Base-by-base conservation (phyloP, 2,888 invertebrate genomes). In the Parnassius orleans region DNA sequence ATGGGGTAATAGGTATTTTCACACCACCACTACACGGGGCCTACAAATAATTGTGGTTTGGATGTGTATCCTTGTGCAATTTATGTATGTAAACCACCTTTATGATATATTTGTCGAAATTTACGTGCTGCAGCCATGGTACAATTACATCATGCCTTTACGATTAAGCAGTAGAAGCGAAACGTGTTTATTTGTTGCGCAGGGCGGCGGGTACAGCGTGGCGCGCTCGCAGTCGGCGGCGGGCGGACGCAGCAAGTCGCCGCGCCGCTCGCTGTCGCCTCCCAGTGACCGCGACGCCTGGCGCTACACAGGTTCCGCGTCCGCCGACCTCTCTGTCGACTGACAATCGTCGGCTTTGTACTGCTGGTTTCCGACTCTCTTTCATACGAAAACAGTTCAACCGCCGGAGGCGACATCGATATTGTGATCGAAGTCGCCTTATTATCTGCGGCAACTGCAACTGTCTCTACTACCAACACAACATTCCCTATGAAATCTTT, bases 161-260 rank as follows among this genome's bases (percentile, higher is more conserved):
- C 33, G 7, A 33, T 7, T 33, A 33, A 33, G 33, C 33, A 33
- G 33, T 7, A 33, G 33, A 33, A 33, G 33, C 33, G 33, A 33
- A 5, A 33, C 33, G 7, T 33, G 7, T 7, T 7, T 19, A 9
- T 10, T 19, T 44, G 43, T 55, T 14, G 56, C 53, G 15, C 66
- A 69, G 70, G 64, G 87, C 66, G 72, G 83, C 65, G 87, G 85
- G 43, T 87, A 84, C 81, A 76, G 79, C 77, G 86, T 83, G 95
- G 95, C 96, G 80, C 93, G 97, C 71, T 97, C 97, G 77, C 96
- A 96, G 87, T 97, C 97, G 63, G 97, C 97, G 63, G 97, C 97
- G 64, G 97, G 97, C 52, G 87, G 84, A 61, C 93, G 95, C 75
- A 96, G 96, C 84, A 96, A 95, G 90, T 96, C 96, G 73, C 97